These are phyloP conservation scores for Melanchra persicariae DNA, from an alignment of 2,888 invertebrate genomes.

Conservation along the genomic window DNA sequence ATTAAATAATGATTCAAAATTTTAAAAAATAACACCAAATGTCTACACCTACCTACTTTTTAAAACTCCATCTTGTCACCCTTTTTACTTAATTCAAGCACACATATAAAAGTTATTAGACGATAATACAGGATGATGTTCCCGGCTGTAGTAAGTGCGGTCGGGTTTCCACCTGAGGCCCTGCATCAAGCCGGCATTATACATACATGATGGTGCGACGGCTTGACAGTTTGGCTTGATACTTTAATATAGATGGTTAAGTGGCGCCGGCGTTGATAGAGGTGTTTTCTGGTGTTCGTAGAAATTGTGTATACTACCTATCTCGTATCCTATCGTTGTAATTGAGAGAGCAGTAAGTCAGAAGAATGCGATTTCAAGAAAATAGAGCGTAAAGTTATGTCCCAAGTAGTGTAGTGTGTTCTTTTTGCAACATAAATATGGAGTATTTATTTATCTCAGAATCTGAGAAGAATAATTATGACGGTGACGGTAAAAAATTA, in stretches of 20 bases:
- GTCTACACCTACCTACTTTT: neutral
- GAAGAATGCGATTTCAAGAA: too few species aligned
- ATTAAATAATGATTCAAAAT: too few species aligned
- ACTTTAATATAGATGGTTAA: constrained; percentile 41
- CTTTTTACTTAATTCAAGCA: constrained; percentile 43
- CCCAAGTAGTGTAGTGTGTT: too few species aligned
- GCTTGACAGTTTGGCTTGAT: constrained; percentile 37
- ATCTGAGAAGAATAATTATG: too few species aligned
- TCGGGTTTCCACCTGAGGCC: constrained; percentile 62
- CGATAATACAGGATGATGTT: constrained; percentile 49
- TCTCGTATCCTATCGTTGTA: neutral
- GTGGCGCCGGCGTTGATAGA: neutral
- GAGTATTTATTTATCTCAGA: too few species aligned
- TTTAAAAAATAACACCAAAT: too few species aligned
- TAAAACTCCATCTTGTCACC: constrained; percentile 2
- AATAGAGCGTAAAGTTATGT: too few species aligned
- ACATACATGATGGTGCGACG: constrained; percentile 25
- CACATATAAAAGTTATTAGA: constrained; percentile 56
- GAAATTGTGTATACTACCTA: neutral
- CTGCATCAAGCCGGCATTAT: constrained; percentile 29
- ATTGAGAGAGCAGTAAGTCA: too few species aligned
- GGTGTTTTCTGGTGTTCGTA: neutral
- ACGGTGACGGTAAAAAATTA: too few species aligned
- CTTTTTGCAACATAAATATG: too few species aligned
- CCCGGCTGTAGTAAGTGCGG: constrained; percentile 64